phyloP scores from a whole-genome alignment of 2,888 invertebrate species.

The Drosophila rellima region DNA sequence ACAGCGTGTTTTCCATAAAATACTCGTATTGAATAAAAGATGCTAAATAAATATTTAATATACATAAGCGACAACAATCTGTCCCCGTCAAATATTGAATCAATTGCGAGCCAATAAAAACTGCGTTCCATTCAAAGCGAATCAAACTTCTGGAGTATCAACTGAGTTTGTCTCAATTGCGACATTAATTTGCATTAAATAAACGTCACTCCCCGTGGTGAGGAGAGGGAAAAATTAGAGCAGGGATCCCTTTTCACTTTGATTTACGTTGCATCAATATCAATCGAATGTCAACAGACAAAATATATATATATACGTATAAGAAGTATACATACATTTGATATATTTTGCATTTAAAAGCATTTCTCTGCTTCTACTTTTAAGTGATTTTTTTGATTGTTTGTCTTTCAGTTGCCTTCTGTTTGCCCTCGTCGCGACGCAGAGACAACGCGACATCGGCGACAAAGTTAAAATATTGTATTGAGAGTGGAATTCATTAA shows the following conservation, averaged over 20 bases:
- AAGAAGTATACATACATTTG: conserved; percentile 1
- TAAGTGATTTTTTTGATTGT: conserved; percentile 54
- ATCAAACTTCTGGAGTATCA: conserved; percentile 13
- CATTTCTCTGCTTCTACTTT: conserved; percentile 60
- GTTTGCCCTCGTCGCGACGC: conserved; percentile 56
- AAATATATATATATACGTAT: not conserved
- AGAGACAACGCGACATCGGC: conserved; percentile 42
- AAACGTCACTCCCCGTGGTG: conserved; percentile 6
- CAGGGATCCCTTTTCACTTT: conserved; percentile 24
- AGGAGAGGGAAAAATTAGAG: conserved; percentile 43
- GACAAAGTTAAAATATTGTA: conserved; percentile 48
- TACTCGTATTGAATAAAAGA: conserved; percentile 48
- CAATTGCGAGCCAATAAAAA: conserved; percentile 46
- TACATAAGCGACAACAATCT: conserved; percentile 49
- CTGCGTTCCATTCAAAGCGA: conserved; percentile 1
- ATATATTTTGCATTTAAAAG: conserved; percentile 53
- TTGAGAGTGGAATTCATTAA: conserved; percentile 57
- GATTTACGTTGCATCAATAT: conserved; percentile 65
- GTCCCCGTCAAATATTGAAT: conserved; percentile 50
- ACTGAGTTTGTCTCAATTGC: conserved; percentile 45
- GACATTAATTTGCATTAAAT: conserved; percentile 63
- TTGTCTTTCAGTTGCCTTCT: conserved; percentile 56
- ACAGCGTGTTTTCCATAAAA: conserved; percentile 34
- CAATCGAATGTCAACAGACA: conserved; percentile 53
- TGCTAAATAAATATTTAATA: conserved; percentile 72